A percentile compares a stretch with the other conserved stretches of the same genome.
phyloP scores from a whole-genome alignment of 2,113 vertebrate species.

The Megaceryle torquata region DNA sequence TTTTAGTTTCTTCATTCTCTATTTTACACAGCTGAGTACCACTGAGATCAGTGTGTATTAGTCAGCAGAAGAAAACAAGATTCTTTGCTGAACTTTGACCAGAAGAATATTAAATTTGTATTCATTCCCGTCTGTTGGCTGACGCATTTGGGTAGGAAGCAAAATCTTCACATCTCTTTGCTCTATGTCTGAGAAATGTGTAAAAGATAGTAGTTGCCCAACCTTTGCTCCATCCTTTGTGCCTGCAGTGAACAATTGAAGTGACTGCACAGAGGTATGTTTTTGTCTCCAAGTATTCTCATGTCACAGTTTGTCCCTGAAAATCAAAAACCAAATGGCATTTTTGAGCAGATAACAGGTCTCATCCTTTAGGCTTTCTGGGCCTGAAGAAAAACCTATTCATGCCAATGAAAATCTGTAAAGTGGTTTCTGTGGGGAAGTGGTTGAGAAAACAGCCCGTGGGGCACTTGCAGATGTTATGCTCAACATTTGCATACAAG shows the following conservation, averaged over 20 bases:
- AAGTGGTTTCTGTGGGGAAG: constrained; percentile 5
- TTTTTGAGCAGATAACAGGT: constrained; percentile 11
- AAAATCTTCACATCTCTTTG: background rate
- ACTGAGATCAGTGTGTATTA: background rate
- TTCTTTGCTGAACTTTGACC: background rate
- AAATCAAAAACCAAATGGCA: background rate
- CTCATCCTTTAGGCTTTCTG: constrained; percentile 28
- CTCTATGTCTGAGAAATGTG: background rate
- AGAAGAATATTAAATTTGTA: background rate
- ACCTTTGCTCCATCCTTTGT: background rate
- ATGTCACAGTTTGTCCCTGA: background rate
- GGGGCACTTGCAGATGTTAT: background rate
- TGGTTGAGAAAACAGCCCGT: background rate
- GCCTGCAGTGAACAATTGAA: background rate
- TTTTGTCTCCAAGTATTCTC: background rate
- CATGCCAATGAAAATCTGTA: background rate
- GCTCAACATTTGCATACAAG: background rate
- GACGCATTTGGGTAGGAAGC: background rate
- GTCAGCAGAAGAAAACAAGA: background rate
- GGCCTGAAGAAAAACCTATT: background rate
- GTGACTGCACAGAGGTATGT: background rate
- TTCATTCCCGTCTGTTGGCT: background rate
- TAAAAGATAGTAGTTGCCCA: background rate
- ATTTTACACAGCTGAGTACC: background rate
- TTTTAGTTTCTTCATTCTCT: background rate